phyloP scores from a whole-genome alignment of 2,888 invertebrate species.

The Metacarcinus magister region DNA sequence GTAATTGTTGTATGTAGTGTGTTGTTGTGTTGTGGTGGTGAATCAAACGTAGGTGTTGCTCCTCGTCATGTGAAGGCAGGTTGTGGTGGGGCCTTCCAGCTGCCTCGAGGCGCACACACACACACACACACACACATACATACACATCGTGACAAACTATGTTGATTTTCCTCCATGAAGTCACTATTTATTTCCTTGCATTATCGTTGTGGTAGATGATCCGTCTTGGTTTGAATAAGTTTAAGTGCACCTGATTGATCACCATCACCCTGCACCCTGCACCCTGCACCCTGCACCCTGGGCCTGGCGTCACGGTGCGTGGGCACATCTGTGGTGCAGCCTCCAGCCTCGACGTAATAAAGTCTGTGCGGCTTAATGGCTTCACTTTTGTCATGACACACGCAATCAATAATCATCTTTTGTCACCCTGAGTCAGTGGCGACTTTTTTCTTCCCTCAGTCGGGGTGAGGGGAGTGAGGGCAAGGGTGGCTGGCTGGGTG shows the following conservation, averaged over 20 bases:
- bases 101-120: too few relatives aligned
- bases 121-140: too few relatives aligned
- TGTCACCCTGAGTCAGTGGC: background rate
- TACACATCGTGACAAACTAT: too few relatives aligned
- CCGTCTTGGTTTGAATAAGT: background rate
- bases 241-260: background rate
- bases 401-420: slow-evolving; percentile 22
- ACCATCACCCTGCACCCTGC: background rate
- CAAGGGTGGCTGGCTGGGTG: background rate
- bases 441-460: background rate
- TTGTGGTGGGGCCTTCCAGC: too few relatives aligned
- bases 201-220: too few relatives aligned
- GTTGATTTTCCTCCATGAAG: too few relatives aligned
- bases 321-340: background rate
- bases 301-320: background rate
- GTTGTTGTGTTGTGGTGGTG: too few relatives aligned
- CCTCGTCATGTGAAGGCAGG: too few relatives aligned
- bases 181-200: too few relatives aligned
- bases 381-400: slow-evolving; percentile 28
- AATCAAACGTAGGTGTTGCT: too few relatives aligned
- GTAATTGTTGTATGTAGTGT: too few relatives aligned
- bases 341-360: background rate
- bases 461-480: background rate
- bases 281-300: background rate
- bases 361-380: slow-evolving; percentile 29